Percentiles rank a stretch among this genome's conserved stretches.
phyloP scores from a whole-genome alignment of 2,113 vertebrate genomes.

The Vimba vimba region DNA sequence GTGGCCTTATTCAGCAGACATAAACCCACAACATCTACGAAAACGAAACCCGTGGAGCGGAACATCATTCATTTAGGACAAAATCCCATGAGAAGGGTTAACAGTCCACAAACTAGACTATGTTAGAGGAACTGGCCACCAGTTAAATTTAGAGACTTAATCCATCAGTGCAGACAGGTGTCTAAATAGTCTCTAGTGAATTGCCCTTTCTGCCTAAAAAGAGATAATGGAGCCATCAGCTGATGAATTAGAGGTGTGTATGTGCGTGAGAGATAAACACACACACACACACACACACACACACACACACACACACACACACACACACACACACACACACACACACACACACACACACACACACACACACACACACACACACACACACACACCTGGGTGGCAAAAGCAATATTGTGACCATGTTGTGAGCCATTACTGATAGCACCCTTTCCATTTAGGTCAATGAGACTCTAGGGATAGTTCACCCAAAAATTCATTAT shows the following conservation, averaged over 20 bases:
- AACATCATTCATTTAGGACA: background rate
- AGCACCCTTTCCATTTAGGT: conserved; percentile 13
- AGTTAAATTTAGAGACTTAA: conserved; percentile 22
- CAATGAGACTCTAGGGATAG: background rate
- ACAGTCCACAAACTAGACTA: background rate
- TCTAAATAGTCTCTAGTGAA: conserved; percentile 31
- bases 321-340: background rate
- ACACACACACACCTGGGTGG: background rate
- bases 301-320: background rate
- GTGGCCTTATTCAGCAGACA: background rate
- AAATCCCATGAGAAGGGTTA: conserved; percentile 2
- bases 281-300: background rate
- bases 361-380: background rate
- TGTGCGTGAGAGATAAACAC: background rate
- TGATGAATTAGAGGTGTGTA: conserved; percentile 31
- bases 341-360: background rate
- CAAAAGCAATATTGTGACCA: conserved; percentile 1
- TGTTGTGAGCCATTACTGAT: background rate
- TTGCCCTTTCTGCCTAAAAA: conserved; percentile 22
- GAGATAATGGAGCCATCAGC: conserved; percentile 37
- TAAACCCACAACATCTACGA: background rate
- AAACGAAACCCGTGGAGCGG: background rate
- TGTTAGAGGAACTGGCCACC: background rate
- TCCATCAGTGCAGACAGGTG: conserved; percentile 26
- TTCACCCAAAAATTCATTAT: conserved; percentile 14